These are phyloP conservation scores for Lepidostoma basale DNA, from an alignment of 1,140 invertebrate species.

Conservation along the genomic window DNA sequence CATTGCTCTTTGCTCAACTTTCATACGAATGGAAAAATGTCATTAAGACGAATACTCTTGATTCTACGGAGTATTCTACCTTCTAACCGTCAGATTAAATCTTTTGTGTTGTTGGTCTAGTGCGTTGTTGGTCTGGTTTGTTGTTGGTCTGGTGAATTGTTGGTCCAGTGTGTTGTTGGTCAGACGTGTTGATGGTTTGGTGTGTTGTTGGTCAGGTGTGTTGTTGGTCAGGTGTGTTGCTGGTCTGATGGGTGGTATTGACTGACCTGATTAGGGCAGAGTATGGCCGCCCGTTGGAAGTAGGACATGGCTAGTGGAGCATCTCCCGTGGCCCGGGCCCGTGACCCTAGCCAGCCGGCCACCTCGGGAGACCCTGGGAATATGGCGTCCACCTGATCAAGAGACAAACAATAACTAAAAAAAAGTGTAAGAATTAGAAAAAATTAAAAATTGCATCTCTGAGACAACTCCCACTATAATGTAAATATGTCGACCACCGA, in stretches of 20 bases:
- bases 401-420: background rate
- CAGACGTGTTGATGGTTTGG: too few relatives aligned
- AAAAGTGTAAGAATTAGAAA: background rate
- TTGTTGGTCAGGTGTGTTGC: background rate
- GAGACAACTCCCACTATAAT: background rate
- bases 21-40: background rate
- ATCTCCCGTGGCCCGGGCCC: conserved; percentile 46
- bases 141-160: too few relatives aligned
- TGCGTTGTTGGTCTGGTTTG: too few relatives aligned
- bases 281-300: conserved; percentile 53
- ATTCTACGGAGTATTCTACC: too few relatives aligned
- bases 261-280: conserved; percentile 54
- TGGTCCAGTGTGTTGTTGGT: too few relatives aligned
- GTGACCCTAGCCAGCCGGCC: conserved; percentile 54
- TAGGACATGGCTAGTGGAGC: conserved; percentile 53
- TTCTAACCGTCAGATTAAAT: too few relatives aligned
- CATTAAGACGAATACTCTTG: too few relatives aligned
- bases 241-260: background rate
- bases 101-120: too few relatives aligned
- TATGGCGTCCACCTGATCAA: conserved; percentile 54
- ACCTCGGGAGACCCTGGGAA: conserved; percentile 54
- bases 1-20: background rate
- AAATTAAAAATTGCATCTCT: background rate
- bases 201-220: background rate
- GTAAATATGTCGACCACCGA: too few relatives aligned